phyloP scores from a whole-genome alignment of 2,113 vertebrate species.

The Theristicus caerulescens region DNA sequence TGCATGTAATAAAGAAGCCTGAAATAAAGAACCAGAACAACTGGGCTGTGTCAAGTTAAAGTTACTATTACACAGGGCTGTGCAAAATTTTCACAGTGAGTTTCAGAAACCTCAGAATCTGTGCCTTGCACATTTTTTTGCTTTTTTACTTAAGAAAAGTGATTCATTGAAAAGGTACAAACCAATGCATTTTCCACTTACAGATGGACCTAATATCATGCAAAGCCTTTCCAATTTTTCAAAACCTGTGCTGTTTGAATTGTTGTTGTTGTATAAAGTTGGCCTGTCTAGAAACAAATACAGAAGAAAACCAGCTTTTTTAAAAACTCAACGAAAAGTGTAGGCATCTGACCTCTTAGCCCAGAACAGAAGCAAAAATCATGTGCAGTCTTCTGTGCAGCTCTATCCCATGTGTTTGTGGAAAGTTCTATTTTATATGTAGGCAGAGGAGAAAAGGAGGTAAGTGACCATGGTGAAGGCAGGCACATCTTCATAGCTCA shows the following conservation, averaged over 20 bases:
- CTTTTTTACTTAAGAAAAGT: neutral
- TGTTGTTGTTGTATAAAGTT: neutral
- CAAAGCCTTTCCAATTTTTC: neutral
- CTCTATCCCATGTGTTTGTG: neutral
- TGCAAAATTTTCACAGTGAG: constrained; percentile 25
- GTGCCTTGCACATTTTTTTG: neutral
- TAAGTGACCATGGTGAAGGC: neutral
- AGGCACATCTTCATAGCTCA: neutral
- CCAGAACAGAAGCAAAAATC: neutral
- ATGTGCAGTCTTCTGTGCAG: neutral
- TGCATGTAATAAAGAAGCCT: constrained; percentile 73
- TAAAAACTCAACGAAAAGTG: neutral
- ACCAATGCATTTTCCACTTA: neutral
- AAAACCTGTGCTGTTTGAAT: neutral
- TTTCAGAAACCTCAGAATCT: constrained; percentile 26
- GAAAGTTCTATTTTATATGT: neutral
- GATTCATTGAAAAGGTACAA: neutral
- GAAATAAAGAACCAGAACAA: constrained; percentile 70
- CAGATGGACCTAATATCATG: neutral
- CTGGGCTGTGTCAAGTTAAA: constrained; percentile 65
- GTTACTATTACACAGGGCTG: constrained; percentile 37
- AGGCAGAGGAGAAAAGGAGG: neutral
- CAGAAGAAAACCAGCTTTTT: neutral
- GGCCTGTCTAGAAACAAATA: neutral
- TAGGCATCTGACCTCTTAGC: neutral